Evolutionary conservation across 1,140 invertebrate species (phyloP).

Genomic region (Melanaphis sacchari): DNA sequence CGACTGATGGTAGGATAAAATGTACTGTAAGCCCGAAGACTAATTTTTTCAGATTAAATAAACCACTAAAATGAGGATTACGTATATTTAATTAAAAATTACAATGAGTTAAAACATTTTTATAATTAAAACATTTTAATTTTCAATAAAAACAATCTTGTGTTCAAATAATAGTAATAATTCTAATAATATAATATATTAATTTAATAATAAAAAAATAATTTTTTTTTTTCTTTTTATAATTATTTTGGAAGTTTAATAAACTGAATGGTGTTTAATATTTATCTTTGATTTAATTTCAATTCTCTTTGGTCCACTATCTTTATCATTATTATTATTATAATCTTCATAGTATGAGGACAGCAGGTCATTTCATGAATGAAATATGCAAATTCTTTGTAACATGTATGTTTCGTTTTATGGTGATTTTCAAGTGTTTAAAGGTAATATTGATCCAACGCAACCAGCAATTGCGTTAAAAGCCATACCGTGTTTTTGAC

Average conservation of each 20-base stretch:
- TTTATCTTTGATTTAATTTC: background rate
- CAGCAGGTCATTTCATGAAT: background rate
- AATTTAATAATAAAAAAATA: background rate
- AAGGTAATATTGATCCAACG: background rate
- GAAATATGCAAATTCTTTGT: background rate
- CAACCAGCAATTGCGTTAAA: background rate
- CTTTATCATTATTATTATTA: background rate
- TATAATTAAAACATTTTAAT: slow-evolving; percentile 13
- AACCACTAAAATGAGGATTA: background rate
- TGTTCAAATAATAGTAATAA: background rate
- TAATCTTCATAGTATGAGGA: background rate
- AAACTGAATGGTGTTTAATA: background rate
- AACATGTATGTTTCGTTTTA: background rate
- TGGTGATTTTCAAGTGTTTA: background rate
- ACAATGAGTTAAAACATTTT: background rate
- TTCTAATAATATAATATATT: background rate
- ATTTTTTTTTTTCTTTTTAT: background rate
- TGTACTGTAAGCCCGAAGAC: background rate
- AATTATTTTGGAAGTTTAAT: background rate
- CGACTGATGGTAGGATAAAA: background rate
- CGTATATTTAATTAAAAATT: slow-evolving; percentile 17
- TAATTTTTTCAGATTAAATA: slow-evolving; percentile 17
- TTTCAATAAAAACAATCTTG: slow-evolving; percentile 4
- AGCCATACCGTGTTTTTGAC: slow-evolving; percentile 28
- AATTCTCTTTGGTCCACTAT: background rate